Conservation (phyloP, 2,113 vertebrate species). For the Tenebrosternarchus preto region DNA sequence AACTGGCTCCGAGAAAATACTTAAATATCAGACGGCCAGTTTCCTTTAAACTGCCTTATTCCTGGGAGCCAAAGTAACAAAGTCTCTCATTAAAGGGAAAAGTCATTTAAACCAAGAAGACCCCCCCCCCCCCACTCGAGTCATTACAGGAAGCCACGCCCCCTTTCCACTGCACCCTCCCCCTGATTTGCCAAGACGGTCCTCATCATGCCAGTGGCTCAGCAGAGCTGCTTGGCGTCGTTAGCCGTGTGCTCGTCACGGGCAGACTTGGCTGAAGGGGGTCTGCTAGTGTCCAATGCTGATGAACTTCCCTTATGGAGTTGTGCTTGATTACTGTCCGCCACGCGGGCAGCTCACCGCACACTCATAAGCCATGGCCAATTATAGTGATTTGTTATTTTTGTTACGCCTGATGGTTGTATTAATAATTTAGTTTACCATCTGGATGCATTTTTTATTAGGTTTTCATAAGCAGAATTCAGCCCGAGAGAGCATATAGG, state of each 20-base stretch:
- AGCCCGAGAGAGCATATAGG: not conserved
- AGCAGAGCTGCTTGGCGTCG: not conserved
- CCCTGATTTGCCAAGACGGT: not conserved
- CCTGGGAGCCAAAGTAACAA: no score
- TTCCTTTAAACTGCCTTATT: no score
- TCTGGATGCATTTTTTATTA: slow-evolving; percentile 48
- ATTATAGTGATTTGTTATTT: slow-evolving; percentile 13
- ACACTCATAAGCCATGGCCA: slow-evolving; percentile 12
- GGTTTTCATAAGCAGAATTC: slow-evolving; percentile 21
- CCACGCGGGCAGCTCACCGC: not conserved
- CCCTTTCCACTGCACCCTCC: no score
- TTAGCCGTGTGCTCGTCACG: not conserved
- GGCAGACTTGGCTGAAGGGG: not conserved
- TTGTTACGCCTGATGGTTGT: slow-evolving; percentile 17
- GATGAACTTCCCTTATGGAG: slow-evolving; percentile 21
- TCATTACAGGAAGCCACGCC: not conserved
- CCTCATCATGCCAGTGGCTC: not conserved
- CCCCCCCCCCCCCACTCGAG: no score
- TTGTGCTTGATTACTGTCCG: slow-evolving; percentile 28
- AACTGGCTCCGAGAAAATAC: no score
- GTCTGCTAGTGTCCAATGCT: not conserved
- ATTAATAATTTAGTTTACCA: slow-evolving; percentile 17
- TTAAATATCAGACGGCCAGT: no score
- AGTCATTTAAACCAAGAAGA: not conserved
- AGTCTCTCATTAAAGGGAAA: not conserved